These are phyloP conservation scores for Uropsilus gracilis DNA, from an alignment of 2,113 vertebrate species.

Conservation along the genomic window DNA sequence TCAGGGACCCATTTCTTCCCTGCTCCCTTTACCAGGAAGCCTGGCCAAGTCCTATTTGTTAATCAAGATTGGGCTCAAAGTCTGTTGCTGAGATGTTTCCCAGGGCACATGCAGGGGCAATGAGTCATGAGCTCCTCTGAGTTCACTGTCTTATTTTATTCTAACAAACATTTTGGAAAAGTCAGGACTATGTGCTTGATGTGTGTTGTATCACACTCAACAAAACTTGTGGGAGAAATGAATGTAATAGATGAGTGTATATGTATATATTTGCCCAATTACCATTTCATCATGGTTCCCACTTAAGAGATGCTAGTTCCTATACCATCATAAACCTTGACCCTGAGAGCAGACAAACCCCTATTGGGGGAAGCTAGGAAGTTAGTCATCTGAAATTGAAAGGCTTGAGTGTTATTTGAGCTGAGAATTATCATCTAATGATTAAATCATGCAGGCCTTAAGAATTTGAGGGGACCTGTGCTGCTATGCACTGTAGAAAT, in stretches of 20 bases:
- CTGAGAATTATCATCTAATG: not conserved
- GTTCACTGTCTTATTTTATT: not conserved
- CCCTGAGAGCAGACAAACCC: not conserved
- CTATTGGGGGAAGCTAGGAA: not conserved
- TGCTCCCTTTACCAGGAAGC: not conserved
- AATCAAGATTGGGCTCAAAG: not conserved
- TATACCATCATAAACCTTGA: not conserved
- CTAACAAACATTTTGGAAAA: not conserved
- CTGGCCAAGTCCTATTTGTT: not conserved
- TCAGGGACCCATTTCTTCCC: not conserved
- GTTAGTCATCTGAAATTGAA: not conserved
- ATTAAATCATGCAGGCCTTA: not conserved
- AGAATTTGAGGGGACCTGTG: accelerated
- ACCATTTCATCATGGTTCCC: not conserved
- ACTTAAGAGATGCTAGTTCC: too few species aligned
- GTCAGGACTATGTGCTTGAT: too few species aligned
- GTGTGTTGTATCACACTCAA: not conserved
- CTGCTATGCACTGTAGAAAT: not conserved
- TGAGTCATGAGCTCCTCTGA: not conserved
- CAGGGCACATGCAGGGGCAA: not conserved
- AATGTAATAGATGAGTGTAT: not conserved
- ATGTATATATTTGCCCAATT: too few species aligned
- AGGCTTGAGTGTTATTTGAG: not conserved
- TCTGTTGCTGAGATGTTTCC: not conserved
- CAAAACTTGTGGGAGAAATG: not conserved